Evolutionary conservation across 1,140 invertebrate species (phyloP), one percentile per base, ranked within the genome.

Genomic region (Diorhabda elongata): DNA sequence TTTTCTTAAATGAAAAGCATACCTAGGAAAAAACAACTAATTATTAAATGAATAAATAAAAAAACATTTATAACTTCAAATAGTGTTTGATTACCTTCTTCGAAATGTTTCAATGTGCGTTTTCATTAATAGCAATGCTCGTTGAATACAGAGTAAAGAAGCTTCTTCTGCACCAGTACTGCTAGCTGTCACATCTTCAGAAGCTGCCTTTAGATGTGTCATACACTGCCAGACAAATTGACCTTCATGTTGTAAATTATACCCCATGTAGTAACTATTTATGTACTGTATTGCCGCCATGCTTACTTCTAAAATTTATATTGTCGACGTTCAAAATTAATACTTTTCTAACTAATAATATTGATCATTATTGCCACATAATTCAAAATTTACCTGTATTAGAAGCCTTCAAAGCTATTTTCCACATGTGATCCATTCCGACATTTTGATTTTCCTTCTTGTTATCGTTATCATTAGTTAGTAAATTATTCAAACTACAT

Each of bases 391-490:
- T 77, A 88, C 87, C 87, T 56, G 93, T 95, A 79, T 92, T 96
- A 70, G 90, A 90, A 2, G 94, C 94, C 71, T 91, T 84, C 0
- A 97, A 81, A 1, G 95, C 95, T 70, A 98, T 96, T 79, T 91
- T 92, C 95, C 95, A 98, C 26, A 97, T 82, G 76, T 97, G 94
- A 81, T 95, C 92, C 91, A 97, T 96, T 8, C 93, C 94, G 43
- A 92, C 86, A 26, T 90, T 85, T 70, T 90, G 89, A 3, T 88
- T 77, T 64, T 79, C 79, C 7, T 71, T 72, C 2, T 69, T 69
- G 26, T 74, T 68, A n/a, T 65, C 70, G 52, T 86, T 83, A 11
- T 83, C 75, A 69, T 83, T 76, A 72, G 83, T 77, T 3, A 92
- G 89, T 70, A 93, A 85, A 8, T 91, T 85, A 0, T 92, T 92